phyloP scores from a whole-genome alignment of 2,113 vertebrate genomes.

The Martes martes region DNA sequence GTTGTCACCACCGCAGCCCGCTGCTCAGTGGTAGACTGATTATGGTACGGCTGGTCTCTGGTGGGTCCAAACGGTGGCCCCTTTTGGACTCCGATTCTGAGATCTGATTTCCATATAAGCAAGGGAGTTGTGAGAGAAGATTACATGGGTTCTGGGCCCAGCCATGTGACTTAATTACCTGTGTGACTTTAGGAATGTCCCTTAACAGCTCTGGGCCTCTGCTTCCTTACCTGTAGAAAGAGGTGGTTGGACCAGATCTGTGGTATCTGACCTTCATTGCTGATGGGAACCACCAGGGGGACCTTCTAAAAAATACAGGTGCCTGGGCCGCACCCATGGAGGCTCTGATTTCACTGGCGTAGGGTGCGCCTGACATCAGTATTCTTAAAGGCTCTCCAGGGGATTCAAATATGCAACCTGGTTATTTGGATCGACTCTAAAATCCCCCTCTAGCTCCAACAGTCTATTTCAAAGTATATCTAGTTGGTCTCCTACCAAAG shows the following conservation, averaged over 20 bases:
- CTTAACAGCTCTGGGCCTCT: neutral
- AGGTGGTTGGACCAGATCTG: neutral
- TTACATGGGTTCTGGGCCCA: neutral
- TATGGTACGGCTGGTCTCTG: neutral
- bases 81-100: neutral
- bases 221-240: neutral
- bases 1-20: neutral
- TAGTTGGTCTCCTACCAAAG: neutral
- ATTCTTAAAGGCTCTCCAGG: neutral
- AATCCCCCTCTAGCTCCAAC: neutral
- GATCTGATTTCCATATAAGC: slow-evolving; percentile 6
- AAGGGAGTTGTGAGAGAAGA: neutral
- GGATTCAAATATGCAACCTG: neutral
- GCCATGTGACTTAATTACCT: neutral
- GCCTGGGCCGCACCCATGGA: neutral
- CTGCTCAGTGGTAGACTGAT: too few species aligned
- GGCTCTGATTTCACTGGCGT: neutral
- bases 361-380: fast-evolving
- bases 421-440: neutral
- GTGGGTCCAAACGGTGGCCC: neutral
- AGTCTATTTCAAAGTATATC: neutral
- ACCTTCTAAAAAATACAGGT: neutral
- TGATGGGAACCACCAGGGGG: neutral
- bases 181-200: neutral
- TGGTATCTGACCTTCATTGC: neutral